These are phyloP conservation scores for Eupsilia transversa DNA, from an alignment of 2,888 invertebrate species.

Conservation along the genomic window DNA sequence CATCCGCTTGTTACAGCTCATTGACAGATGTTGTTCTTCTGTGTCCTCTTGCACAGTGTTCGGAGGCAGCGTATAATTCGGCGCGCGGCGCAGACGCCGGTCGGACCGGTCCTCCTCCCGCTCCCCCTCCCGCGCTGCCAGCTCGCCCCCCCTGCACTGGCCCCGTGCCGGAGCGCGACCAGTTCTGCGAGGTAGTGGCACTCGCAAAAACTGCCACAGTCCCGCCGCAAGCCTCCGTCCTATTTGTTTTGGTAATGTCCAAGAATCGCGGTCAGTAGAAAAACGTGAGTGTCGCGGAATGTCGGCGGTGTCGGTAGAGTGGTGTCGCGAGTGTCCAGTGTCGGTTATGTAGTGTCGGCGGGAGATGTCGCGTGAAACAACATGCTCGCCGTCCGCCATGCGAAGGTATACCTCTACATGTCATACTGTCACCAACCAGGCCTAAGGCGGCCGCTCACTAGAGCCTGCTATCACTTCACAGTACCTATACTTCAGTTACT, in stretches of 20 bases:
- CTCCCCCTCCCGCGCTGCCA: slow-evolving; percentile 31
- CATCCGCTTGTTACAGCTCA: background rate
- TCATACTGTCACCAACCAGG: slow-evolving; percentile 13
- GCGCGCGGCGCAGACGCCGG: slow-evolving; percentile 65
- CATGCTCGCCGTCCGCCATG: slow-evolving; percentile 84
- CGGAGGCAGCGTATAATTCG: slow-evolving; percentile 60
- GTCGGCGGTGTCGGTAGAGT: slow-evolving; percentile 56
- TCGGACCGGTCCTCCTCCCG: slow-evolving; percentile 65
- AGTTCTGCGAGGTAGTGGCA: slow-evolving; percentile 65
- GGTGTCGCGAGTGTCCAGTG: slow-evolving; percentile 63
- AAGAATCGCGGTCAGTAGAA: slow-evolving; percentile 61
- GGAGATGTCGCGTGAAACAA: slow-evolving; percentile 75
- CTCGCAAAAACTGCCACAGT: slow-evolving; percentile 72
- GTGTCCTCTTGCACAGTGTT: background rate
- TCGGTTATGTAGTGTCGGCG: slow-evolving; percentile 65
- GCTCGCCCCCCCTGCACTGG: slow-evolving; percentile 18
- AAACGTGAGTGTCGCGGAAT: slow-evolving; percentile 56
- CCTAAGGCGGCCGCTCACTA: background rate
- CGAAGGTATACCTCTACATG: slow-evolving; percentile 76
- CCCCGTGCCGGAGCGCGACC: slow-evolving; percentile 50
- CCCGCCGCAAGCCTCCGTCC: slow-evolving; percentile 64
- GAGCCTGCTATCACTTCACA: background rate
- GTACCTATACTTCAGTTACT: background rate
- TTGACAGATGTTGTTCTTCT: slow-evolving; percentile 35
- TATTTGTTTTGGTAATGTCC: slow-evolving; percentile 73